These are phyloP conservation scores for Lagenorhynchus albirostris DNA, from an alignment of 2,113 vertebrate genomes.

Conservation along the genomic window DNA sequence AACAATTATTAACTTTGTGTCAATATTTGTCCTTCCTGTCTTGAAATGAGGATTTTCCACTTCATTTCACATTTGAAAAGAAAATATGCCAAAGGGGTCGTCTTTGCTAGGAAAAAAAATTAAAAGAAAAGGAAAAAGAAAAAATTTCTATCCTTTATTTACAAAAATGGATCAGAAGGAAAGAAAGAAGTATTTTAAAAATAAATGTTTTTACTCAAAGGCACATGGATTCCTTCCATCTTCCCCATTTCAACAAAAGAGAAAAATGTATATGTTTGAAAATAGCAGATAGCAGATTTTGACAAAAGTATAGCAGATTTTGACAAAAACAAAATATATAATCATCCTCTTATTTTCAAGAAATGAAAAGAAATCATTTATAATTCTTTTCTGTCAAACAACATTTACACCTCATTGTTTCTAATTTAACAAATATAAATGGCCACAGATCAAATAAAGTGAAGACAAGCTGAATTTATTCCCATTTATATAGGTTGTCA, in stretches of 20 bases:
- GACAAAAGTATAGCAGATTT: conserved; percentile 74
- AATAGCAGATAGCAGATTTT: conserved; percentile 50
- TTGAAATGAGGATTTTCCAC: conserved; percentile 90
- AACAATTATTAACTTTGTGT: conserved; percentile 86
- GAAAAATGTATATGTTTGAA: conserved; percentile 81
- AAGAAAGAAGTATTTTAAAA: conserved; percentile 74
- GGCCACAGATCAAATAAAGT: conserved; percentile 41
- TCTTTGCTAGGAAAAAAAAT: conserved; percentile 74
- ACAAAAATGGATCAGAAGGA: conserved; percentile 79
- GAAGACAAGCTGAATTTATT: conserved; percentile 70
- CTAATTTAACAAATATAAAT: conserved; percentile 76
- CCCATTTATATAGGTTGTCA: conserved; percentile 45
- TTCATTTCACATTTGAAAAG: conserved; percentile 88
- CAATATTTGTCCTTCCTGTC: conserved; percentile 88
- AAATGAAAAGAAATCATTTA: conserved; percentile 57
- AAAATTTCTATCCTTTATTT: conserved; percentile 80
- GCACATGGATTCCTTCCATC: conserved; percentile 75
- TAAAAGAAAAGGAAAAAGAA: neutral
- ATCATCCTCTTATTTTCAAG: conserved; percentile 69
- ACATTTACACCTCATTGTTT: conserved; percentile 78
- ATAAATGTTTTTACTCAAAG: conserved; percentile 85
- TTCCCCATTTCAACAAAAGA: conserved; percentile 66
- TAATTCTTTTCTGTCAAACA: conserved; percentile 76
- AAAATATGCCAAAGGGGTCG: conserved; percentile 80
- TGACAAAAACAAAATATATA: conserved; percentile 80